phyloP scores from a whole-genome alignment of 2,888 invertebrate species.

The Philonicus albiceps region DNA sequence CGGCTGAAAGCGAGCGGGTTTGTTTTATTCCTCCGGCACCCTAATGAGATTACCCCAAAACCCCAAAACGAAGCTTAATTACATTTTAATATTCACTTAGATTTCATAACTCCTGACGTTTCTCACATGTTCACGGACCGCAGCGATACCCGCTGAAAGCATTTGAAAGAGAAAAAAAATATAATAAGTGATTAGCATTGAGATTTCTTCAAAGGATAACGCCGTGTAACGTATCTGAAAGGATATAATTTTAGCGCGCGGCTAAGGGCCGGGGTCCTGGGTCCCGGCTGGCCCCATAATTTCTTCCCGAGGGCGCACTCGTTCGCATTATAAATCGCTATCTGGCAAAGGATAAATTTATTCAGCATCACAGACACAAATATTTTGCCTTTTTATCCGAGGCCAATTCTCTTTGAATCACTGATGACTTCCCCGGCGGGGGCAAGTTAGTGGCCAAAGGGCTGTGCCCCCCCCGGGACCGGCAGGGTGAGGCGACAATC shows the following conservation, averaged over 20 bases:
- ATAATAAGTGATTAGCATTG: not conserved
- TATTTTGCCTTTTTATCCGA: not conserved
- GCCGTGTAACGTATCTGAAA: not conserved
- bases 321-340: conserved; percentile 21
- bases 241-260: not conserved
- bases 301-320: not conserved
- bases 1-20: not conserved
- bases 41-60: not conserved
- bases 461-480: not conserved
- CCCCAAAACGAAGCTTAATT: not conserved
- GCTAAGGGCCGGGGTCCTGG: not conserved
- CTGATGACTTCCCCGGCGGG: conserved; percentile 3
- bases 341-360: conserved; percentile 31
- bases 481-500: not conserved
- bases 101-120: not conserved
- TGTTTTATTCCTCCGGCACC: not conserved
- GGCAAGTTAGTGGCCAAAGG: not conserved
- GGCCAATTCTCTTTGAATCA: conserved; percentile 5
- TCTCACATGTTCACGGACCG: not conserved
- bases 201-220: conserved; percentile 4
- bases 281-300: not conserved
- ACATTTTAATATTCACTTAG: conserved; percentile 12
- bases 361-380: conserved; percentile 33
- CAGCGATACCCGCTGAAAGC: not conserved
- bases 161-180: not conserved